phyloP scores from a whole-genome alignment of 2,888 invertebrate genomes.

The Heliconius charithonia region DNA sequence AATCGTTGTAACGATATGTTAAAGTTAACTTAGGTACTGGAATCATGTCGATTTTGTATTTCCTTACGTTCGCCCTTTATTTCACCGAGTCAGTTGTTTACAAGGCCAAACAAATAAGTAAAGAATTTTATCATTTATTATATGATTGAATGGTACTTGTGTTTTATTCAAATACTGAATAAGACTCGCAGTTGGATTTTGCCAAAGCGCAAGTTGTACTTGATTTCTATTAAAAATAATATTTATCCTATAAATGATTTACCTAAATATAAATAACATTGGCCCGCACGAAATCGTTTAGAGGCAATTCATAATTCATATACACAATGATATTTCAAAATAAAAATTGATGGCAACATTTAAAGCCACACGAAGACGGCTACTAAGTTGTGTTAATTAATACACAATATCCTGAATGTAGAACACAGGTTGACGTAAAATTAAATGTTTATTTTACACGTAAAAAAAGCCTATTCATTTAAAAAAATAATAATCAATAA shows the following conservation, averaged over 20 bases:
- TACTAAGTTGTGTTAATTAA: constrained; percentile 1
- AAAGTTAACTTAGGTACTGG: constrained; percentile 34
- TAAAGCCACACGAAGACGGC: constrained; percentile 12
- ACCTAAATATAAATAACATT: constrained; percentile 52
- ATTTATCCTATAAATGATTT: constrained; percentile 39
- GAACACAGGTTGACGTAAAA: not conserved
- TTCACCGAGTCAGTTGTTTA: constrained; percentile 26
- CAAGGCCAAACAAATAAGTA: constrained; percentile 22
- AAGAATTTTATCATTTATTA: constrained; percentile 17
- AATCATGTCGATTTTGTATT: constrained; percentile 28
- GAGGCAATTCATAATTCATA: constrained; percentile 43
- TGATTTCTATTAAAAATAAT: constrained; percentile 34
- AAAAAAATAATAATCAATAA: too few relatives aligned
- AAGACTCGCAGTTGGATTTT: constrained; percentile 19
- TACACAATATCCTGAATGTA: constrained; percentile 1
- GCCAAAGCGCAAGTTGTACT: constrained; percentile 41
- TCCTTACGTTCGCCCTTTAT: constrained; percentile 17
- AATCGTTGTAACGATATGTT: constrained; percentile 29
- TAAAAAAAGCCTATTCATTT: not conserved
- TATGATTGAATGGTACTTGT: constrained; percentile 9
- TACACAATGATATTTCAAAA: constrained; percentile 10
- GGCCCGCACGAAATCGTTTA: constrained; percentile 51
- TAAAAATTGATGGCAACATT: constrained; percentile 22
- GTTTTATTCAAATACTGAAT: constrained; percentile 32
- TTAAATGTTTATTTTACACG: not conserved